Evolutionary conservation across 2,113 vertebrate genomes (phyloP).

Genomic region (Gymnogyps californianus): DNA sequence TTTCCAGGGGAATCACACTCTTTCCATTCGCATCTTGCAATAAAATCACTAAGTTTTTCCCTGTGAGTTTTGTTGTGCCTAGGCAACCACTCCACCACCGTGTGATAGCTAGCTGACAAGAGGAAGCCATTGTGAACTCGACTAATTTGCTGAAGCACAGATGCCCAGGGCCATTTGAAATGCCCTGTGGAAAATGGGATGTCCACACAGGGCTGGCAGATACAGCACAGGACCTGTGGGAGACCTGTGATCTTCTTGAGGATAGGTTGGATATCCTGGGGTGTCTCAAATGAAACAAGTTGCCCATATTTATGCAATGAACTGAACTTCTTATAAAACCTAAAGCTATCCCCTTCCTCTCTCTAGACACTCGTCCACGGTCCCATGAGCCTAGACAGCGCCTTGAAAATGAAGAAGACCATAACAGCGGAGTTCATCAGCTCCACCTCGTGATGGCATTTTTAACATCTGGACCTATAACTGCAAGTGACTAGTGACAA

Average conservation of each 20-base stretch:
- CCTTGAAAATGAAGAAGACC: not conserved
- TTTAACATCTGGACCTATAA: conserved; percentile 10
- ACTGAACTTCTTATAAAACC: not conserved
- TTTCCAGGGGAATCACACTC: not conserved
- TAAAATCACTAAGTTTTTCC: not conserved
- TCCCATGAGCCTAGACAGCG: accelerated
- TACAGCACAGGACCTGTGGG: not conserved
- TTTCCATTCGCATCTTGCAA: not conserved
- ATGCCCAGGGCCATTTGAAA: not conserved
- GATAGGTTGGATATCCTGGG: not conserved
- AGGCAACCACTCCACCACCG: accelerated
- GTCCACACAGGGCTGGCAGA: not conserved
- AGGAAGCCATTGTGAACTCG: not conserved
- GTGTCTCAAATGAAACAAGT: not conserved
- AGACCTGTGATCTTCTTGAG: not conserved
- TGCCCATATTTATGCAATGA: not conserved
- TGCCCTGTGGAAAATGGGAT: not conserved
- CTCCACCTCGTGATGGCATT: not conserved
- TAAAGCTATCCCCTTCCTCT: not conserved
- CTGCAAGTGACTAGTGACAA: conserved; percentile 40
- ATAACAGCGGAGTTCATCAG: not conserved
- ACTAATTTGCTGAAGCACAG: not conserved
- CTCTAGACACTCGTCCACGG: not conserved
- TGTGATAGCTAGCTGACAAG: not conserved
- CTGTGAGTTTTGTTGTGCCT: not conserved